Percentiles rank a stretch among this genome's conserved stretches.
Conservation (phyloP, 2,888 invertebrate species). For the Idaea straminata region DNA sequence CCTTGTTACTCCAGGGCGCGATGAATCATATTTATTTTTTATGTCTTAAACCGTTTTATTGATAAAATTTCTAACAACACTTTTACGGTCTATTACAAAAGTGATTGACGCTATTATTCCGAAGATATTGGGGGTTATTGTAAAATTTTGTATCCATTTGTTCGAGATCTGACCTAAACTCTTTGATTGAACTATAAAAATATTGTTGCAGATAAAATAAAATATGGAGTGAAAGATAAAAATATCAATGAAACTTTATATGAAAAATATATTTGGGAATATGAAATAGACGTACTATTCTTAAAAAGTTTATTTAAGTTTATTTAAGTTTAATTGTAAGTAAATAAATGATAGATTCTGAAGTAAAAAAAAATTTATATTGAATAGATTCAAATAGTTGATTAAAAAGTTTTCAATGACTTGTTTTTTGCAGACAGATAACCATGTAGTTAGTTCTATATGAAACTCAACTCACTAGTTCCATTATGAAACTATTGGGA, state of each 20-base stretch:
- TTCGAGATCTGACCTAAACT: not conserved
- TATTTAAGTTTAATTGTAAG: no score
- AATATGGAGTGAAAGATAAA: not conserved
- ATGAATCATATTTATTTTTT: not conserved
- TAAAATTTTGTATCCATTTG: not conserved
- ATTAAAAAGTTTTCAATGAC: no score
- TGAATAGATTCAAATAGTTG: no score
- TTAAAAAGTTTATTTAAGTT: no score
- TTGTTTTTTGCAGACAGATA: no score
- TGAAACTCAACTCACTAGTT: no score
- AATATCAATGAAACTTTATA: not conserved
- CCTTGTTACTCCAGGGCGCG: constrained; percentile 21
- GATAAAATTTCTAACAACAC: not conserved
- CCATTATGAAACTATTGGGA: no score
- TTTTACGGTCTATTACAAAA: not conserved
- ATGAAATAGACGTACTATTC: no score
- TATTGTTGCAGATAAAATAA: not conserved
- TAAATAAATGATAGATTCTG: no score
- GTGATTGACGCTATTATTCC: constrained; percentile 1
- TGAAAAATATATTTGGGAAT: not conserved
- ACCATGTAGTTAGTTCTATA: no score
- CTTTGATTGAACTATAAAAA: not conserved
- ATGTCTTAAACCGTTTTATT: not conserved
- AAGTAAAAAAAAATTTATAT: no score
- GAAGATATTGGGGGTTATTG: not conserved